Evolutionary conservation across 53 echinoderm and acorn worm genomes (phyloP).

Genomic region (Holothuria scabra): DNA sequence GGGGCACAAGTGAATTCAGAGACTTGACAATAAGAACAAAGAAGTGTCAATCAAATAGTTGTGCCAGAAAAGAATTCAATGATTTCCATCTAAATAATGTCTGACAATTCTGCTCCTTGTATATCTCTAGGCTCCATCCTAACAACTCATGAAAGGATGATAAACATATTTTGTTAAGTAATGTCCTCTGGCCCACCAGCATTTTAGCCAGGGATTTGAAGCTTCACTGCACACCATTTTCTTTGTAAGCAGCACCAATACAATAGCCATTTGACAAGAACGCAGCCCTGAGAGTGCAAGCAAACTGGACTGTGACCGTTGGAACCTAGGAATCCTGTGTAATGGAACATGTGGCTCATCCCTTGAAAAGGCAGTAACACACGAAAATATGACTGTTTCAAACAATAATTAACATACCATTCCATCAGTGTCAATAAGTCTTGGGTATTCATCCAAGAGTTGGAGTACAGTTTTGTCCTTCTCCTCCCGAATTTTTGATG

Average conservation of each 20-base stretch:
- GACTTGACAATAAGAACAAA: conserved; percentile 9
- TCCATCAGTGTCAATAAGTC: conserved; percentile 21
- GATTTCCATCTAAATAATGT: neutral
- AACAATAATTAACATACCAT: conserved; percentile 12
- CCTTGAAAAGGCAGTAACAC: neutral
- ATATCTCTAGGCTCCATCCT: neutral
- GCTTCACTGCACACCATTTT: too few relatives aligned
- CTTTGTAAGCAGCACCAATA: too few relatives aligned
- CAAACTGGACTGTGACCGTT: too few relatives aligned
- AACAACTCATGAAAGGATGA: neutral
- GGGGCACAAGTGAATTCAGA: neutral
- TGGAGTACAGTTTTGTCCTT: conserved; percentile 17
- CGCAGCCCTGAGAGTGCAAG: too few relatives aligned
- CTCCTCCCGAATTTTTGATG: conserved; percentile 5
- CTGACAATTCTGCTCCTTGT: neutral
- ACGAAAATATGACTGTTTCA: neutral
- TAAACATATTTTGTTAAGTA: too few relatives aligned
- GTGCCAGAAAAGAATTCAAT: conserved; percentile 16
- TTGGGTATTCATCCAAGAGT: conserved; percentile 12
- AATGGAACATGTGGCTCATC: neutral
- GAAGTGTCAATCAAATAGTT: conserved; percentile 4
- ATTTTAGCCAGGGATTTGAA: too few relatives aligned
- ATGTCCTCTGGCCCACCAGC: too few relatives aligned
- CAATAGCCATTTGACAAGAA: too few relatives aligned
- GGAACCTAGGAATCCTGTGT: too few relatives aligned